Percentiles rank a stretch among this genome's conserved stretches.
Conservation (phyloP, 2,113 vertebrate genomes). For the Ursus arctos region DNA sequence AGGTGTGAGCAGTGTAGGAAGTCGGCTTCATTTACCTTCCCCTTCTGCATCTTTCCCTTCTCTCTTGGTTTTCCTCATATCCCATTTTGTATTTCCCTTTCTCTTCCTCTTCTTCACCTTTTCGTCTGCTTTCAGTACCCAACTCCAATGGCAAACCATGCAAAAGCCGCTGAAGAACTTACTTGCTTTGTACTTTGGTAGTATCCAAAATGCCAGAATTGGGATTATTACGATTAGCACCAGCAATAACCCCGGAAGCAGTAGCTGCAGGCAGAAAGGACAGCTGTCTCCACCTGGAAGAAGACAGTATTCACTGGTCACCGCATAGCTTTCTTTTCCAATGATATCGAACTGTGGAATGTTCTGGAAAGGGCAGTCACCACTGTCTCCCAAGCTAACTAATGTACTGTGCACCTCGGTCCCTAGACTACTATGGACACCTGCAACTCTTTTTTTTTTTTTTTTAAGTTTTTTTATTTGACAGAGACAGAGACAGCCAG, state of each 20-base stretch:
- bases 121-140: neutral
- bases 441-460: neutral
- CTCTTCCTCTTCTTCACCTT: neutral
- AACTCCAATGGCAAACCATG: neutral
- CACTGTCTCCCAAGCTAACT: neutral
- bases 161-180: slow-evolving; percentile 68
- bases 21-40: neutral
- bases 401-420: fast-evolving
- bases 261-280: slow-evolving; percentile 52
- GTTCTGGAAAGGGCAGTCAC: neutral
- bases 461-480: no score
- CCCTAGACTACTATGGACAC: neutral
- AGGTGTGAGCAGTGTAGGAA: neutral
- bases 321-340: neutral
- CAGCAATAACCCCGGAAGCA: slow-evolving; percentile 56
- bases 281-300: slow-evolving; percentile 38
- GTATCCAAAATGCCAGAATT: slow-evolving; percentile 74
- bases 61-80: neutral
- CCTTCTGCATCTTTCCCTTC: neutral
- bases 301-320: neutral
- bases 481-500: no score
- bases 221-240: slow-evolving; percentile 50
- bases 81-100: neutral
- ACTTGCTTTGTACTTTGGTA: slow-evolving; percentile 86
- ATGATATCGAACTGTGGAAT: neutral